Evolutionary conservation across 2,113 vertebrate genomes (phyloP), one percentile per base, ranked within the genome.

Genomic region (Procavia capensis): DNA sequence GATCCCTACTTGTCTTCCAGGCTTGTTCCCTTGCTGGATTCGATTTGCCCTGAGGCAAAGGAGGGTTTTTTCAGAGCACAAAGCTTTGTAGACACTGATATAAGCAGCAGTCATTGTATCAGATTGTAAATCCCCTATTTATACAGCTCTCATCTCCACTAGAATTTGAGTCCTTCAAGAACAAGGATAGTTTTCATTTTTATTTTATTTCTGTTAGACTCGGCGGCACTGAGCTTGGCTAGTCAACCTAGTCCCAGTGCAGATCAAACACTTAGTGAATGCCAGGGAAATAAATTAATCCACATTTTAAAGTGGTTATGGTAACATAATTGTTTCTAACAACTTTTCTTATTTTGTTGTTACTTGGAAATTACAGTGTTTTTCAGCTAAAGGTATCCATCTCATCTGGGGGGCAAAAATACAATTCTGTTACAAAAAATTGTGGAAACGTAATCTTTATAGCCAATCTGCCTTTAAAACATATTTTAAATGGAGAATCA

Each of bases 51-150:
- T 34, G 20, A 41, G 6, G 6, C 13, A 57, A 57, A 57, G 54
- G 54, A 14, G 17, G 13, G 54, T 19, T 57, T 57, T 59, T 34
- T 41, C 39, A 76, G 39, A 45, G 31, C 61, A 16, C 1, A 8
- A n/a, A 7, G 16, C 3, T 13, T 36, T 29, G 29, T 14, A 36
- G 78, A 59, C 9, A 6, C 36, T 20, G 17, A 7, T 29, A 6
- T 7, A 14, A 61, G 39, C 25, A 34, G 34, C 5, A 0, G 7
- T 0, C 29, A 0, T 0, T 14, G 54, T 0, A 0, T 3, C 17
- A 0, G 1, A 0, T 6, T 14, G 36, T 22, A 27, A 13, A 41
- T 27, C 2, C 6, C 19, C 45, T 29, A 10, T 2, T 50, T 25
- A 9, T 0, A 9, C 4, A 14, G 9, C 14, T n/a, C 0, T 50